Conservation (phyloP, 1,140 invertebrate genomes). For the Camponotus floridanus region DNA sequence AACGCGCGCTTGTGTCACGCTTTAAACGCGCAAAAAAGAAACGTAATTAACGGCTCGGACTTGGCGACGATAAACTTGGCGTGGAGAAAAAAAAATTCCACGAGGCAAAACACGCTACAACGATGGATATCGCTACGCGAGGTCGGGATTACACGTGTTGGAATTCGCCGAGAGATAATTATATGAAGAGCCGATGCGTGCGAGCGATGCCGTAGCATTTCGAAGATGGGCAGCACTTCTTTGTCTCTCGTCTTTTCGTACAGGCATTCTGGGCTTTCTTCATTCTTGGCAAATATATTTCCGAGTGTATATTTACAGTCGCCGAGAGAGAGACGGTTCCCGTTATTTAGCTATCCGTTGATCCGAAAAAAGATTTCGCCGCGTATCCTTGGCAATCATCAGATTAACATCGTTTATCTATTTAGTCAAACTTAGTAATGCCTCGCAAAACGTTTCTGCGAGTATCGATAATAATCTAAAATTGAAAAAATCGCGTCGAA, state of each 20-base stretch:
- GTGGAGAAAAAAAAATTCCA: neutral
- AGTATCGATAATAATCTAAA: neutral
- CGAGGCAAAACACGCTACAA: neutral
- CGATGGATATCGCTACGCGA: constrained; percentile 18
- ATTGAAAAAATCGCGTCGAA: neutral
- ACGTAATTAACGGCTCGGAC: too few relatives aligned
- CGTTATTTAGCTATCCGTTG: constrained; percentile 21
- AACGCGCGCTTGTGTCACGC: neutral
- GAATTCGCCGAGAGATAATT: constrained; percentile 45
- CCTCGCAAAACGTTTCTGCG: neutral
- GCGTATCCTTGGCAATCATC: neutral
- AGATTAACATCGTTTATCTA: constrained; percentile 2
- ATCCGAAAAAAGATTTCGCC: constrained; percentile 32
- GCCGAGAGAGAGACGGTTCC: neutral
- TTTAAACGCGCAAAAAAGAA: neutral
- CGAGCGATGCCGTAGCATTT: neutral
- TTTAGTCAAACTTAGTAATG: neutral
- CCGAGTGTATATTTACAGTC: constrained; percentile 22
- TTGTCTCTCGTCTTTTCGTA: neutral
- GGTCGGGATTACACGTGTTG: constrained; percentile 44
- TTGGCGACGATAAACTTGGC: too few relatives aligned
- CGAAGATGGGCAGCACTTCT: neutral
- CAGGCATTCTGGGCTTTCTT: constrained; percentile 5
- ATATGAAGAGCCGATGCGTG: constrained; percentile 15
- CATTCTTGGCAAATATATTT: constrained; percentile 46